Conservation (phyloP, 2,797 vertebrate species). For the Enteromius anoplus region DNA sequence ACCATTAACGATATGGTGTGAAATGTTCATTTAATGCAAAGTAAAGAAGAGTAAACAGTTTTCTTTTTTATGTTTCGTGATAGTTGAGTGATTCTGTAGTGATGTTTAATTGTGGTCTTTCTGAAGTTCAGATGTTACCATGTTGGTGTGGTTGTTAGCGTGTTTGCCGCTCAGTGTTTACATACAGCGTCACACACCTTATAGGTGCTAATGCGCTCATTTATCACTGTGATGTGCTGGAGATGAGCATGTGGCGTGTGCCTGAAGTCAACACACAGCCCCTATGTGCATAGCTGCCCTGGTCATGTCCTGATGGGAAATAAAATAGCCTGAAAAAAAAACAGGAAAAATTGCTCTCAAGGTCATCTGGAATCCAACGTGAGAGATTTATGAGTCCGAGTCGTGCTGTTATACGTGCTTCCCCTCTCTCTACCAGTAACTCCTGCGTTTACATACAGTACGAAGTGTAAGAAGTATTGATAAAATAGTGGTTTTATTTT, state of each 20-base stretch:
- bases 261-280: constrained; percentile 22
- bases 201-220: constrained; percentile 40
- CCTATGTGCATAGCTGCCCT: constrained; percentile 2
- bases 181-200: background rate
- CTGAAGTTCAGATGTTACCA: background rate
- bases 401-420: background rate
- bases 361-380: background rate
- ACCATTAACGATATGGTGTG: background rate
- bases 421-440: too few species aligned
- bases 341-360: background rate
- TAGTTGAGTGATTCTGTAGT: background rate
- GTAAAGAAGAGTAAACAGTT: background rate
- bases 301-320: constrained; percentile 8
- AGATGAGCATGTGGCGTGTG: constrained; percentile 11
- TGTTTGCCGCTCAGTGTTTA: background rate
- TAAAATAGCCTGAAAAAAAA: background rate
- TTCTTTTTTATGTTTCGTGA: background rate
- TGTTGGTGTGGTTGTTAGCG: background rate
- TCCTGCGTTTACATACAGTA: background rate
- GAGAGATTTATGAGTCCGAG: background rate
- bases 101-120: background rate
- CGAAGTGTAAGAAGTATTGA: background rate
- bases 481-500: background rate
- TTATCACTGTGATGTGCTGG: constrained; percentile 34
- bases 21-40: background rate